phyloP scores from a whole-genome alignment of 2,888 invertebrate genomes.

The Mystacides longicornis region DNA sequence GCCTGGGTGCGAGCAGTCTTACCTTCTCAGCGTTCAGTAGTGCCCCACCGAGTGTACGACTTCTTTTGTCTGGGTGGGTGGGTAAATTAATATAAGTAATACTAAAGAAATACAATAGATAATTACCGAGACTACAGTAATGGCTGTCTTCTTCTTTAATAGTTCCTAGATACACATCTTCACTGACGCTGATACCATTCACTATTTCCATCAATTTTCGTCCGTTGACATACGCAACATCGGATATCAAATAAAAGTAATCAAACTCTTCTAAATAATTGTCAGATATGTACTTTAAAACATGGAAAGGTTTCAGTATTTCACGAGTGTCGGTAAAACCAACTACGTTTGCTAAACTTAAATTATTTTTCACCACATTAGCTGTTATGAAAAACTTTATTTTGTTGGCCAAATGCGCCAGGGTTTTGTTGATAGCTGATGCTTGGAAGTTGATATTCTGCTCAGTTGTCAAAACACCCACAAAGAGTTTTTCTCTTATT shows the following conservation, averaged over 20 bases:
- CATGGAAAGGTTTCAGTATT: conserved; percentile 76
- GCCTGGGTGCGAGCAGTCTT: no score
- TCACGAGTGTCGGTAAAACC: conserved; percentile 76
- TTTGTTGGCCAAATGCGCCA: conserved; percentile 77
- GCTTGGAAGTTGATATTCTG: conserved; percentile 66
- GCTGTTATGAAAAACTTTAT: conserved; percentile 72
- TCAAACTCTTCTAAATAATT: conserved; percentile 86
- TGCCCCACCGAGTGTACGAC: no score
- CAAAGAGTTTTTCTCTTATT: conserved; percentile 80
- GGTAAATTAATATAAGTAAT: no score
- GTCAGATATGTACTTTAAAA: conserved; percentile 82
- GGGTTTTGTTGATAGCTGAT: conserved; percentile 79
- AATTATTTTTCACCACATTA: conserved; percentile 45
- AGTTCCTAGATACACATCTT: conserved; percentile 78
- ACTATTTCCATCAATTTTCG: conserved; percentile 65
- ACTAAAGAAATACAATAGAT: no score
- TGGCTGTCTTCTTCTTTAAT: conserved; percentile 50
- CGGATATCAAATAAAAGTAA: conserved; percentile 84
- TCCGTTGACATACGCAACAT: conserved; percentile 78
- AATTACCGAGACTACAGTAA: conserved; percentile 64
- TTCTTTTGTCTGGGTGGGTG: no score
- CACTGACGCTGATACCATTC: conserved; percentile 71
- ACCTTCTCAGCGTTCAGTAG: no score
- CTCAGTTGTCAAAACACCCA: conserved; percentile 75
- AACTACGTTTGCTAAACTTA: conserved; percentile 64